Evolutionary conservation across 2,113 vertebrate genomes (phyloP).

Genomic region (Dunckerocampus dactyliophorus): DNA sequence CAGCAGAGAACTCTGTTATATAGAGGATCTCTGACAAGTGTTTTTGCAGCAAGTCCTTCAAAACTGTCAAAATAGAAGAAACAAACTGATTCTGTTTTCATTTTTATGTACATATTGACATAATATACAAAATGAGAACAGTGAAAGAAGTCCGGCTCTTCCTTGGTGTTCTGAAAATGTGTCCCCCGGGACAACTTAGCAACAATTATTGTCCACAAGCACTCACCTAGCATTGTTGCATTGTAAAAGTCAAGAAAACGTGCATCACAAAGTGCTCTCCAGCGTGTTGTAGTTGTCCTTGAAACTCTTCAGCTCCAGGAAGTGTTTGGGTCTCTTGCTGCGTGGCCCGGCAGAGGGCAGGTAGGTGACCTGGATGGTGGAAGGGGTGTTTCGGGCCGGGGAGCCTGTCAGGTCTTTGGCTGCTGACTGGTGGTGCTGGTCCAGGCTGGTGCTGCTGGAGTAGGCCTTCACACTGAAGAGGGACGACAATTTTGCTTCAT

Average conservation of each 20-base stretch:
- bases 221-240: too few relatives aligned
- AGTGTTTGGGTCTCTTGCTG: conserved; percentile 96
- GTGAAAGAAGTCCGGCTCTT: conserved; percentile 2
- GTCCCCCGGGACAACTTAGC: background rate
- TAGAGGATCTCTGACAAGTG: background rate
- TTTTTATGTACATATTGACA: conserved; percentile 28
- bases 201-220: too few relatives aligned
- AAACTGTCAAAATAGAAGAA: background rate
- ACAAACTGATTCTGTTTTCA: background rate
- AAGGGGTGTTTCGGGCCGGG: conserved; percentile 65
- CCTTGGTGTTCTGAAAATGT: background rate
- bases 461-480: conserved; percentile 68
- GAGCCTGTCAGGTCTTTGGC: conserved; percentile 90
- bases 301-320: conserved; percentile 95
- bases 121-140: conserved; percentile 1
- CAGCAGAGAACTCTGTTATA: too few relatives aligned
- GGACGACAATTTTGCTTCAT: background rate
- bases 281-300: conserved; percentile 98
- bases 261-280: conserved; percentile 88
- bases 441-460: conserved; percentile 75
- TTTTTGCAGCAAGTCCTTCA: background rate
- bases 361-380: conserved; percentile 97
- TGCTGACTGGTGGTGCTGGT: conserved; percentile 87
- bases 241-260: background rate
- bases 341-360: conserved; percentile 90